These are phyloP conservation scores for Adelosebastes latens DNA, from an alignment of 2,797 vertebrate species.

Conservation along the genomic window DNA sequence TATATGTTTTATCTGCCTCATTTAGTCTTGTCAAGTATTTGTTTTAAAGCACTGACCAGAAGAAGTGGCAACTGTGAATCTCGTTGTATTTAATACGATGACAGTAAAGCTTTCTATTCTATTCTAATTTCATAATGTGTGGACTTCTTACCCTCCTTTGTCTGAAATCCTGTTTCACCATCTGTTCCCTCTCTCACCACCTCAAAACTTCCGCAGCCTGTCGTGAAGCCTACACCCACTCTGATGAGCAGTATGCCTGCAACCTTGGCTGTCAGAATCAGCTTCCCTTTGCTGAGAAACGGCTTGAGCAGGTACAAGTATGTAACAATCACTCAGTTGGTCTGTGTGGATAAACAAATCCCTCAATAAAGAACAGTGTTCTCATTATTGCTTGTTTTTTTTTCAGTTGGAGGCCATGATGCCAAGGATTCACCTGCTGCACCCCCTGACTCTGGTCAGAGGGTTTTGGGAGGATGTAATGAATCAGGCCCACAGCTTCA, in stretches of 20 bases:
- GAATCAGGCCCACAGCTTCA: slow-evolving; percentile 95
- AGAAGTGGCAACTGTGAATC: too few relatives aligned
- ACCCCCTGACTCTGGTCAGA: slow-evolving; percentile 91
- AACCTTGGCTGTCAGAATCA: slow-evolving; percentile 96
- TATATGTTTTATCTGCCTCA: too few relatives aligned
- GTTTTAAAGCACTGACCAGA: too few relatives aligned
- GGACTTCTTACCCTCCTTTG: background rate
- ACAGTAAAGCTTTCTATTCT: too few relatives aligned
- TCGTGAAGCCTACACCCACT: slow-evolving; percentile 91
- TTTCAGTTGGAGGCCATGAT: slow-evolving; percentile 92
- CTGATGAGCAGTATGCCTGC: slow-evolving; percentile 94
- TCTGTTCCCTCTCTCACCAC: slow-evolving; percentile 1
- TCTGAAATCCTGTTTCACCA: slow-evolving; percentile 12
- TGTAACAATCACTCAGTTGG: background rate
- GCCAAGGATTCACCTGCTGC: slow-evolving; percentile 95
- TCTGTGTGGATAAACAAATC: background rate
- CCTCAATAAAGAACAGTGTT: background rate
- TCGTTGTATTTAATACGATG: accelerated
- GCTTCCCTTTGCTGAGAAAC: slow-evolving; percentile 91
- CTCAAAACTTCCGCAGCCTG: slow-evolving; percentile 85
- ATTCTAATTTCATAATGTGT: background rate
- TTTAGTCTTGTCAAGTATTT: too few relatives aligned
- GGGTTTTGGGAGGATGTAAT: slow-evolving; percentile 96
- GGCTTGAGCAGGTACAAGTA: slow-evolving; percentile 89
- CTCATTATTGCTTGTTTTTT: background rate